These are phyloP conservation scores for Marcusenius ussheri DNA, from an alignment of 2,113 vertebrate species.

Conservation along the genomic window DNA sequence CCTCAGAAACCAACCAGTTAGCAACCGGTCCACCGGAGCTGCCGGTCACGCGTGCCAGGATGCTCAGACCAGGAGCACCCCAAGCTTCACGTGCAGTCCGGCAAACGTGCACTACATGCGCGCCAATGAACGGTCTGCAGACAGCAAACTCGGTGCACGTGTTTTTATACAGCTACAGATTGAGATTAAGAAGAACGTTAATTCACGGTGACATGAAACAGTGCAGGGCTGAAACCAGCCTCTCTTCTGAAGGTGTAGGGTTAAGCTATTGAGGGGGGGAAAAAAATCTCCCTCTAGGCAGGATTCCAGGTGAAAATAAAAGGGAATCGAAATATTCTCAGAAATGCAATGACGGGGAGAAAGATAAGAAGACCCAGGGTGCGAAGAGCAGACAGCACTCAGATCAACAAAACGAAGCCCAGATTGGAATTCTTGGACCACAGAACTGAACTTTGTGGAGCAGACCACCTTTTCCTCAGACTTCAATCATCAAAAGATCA, in stretches of 20 bases:
- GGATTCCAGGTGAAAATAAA: background rate
- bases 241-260: background rate
- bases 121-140: background rate
- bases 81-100: slow-evolving; percentile 38
- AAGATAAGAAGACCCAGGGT: background rate
- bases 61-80: slow-evolving; percentile 53
- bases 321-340: background rate
- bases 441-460: background rate
- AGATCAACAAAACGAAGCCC: slow-evolving; percentile 1
- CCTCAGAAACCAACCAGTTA: slow-evolving; percentile 55
- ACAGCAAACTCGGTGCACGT: background rate
- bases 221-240: background rate
- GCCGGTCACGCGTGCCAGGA: slow-evolving; percentile 57
- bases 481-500: background rate
- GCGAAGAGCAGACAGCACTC: background rate
- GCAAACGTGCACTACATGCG: slow-evolving; percentile 45
- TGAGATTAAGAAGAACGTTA: background rate
- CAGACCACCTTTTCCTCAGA: background rate
- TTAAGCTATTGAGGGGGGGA: background rate
- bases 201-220: background rate
- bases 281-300: background rate
- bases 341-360: background rate
- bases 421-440: background rate
- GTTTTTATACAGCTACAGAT: background rate
- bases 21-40: slow-evolving; percentile 52